Percentiles rank a stretch among this genome's conserved stretches.
Evolutionary conservation across 1,140 invertebrate species (phyloP).

Genomic region (Lepidostoma basale): DNA sequence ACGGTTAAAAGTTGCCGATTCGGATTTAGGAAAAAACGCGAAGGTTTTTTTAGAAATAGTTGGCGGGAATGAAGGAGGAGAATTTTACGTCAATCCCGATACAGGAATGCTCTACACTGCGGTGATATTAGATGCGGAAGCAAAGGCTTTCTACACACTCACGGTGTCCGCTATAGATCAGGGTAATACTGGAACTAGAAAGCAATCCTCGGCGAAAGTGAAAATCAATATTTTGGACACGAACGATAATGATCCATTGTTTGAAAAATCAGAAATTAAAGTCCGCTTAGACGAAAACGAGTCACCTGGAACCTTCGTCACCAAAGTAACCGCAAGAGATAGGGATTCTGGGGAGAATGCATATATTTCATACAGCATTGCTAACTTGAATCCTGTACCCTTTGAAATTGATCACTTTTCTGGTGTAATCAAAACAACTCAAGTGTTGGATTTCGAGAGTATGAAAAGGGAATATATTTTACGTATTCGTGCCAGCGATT

Average conservation of each 20-base stretch:
- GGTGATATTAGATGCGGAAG: slow-evolving; percentile 82
- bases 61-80: slow-evolving; percentile 81
- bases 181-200: slow-evolving; percentile 75
- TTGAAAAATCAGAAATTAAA: slow-evolving; percentile 68
- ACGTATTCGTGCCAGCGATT: slow-evolving; percentile 82
- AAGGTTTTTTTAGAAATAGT: slow-evolving; percentile 82
- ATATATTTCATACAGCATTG: slow-evolving; percentile 88
- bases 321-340: slow-evolving; percentile 79
- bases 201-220: slow-evolving; percentile 81
- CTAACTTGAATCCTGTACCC: slow-evolving; percentile 81
- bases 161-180: slow-evolving; percentile 85
- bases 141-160: slow-evolving; percentile 80
- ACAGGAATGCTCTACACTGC: slow-evolving; percentile 85
- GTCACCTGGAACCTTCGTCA: slow-evolving; percentile 75
- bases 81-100: slow-evolving; percentile 80
- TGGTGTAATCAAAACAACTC: slow-evolving; percentile 79
- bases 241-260: slow-evolving; percentile 86
- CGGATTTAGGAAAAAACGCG: slow-evolving; percentile 76
- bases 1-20: slow-evolving; percentile 77
- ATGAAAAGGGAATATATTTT: slow-evolving; percentile 78
- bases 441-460: slow-evolving; percentile 83
- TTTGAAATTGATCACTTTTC: slow-evolving; percentile 92
- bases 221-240: slow-evolving; percentile 80
- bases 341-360: slow-evolving; percentile 87
- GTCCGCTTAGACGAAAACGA: slow-evolving; percentile 81